phyloP scores from a whole-genome alignment of 2,888 invertebrate species.

The Unio delphinus region DNA sequence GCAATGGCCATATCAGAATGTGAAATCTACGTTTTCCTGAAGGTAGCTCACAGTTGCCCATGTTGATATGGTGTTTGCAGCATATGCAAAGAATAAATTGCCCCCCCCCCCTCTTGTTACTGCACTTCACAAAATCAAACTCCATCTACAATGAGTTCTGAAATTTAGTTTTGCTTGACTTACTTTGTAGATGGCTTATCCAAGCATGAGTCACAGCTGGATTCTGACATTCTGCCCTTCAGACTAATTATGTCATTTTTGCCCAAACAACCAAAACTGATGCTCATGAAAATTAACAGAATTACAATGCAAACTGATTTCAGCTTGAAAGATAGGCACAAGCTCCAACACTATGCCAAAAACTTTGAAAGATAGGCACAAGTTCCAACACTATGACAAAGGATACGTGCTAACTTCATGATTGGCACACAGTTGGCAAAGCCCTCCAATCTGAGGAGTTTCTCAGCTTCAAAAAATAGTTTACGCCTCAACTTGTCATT shows the following conservation, averaged over 20 bases:
- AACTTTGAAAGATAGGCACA: conserved; percentile 1
- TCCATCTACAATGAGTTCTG: too few species aligned
- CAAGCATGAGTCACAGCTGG: too few species aligned
- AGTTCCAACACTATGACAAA: conserved; percentile 17
- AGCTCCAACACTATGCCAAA: conserved; percentile 17
- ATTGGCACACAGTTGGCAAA: conserved; percentile 52
- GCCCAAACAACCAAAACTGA: background rate
- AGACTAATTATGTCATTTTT: background rate
- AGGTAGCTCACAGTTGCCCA: too few species aligned
- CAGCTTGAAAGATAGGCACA: background rate
- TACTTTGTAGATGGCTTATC: too few species aligned
- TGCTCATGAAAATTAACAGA: background rate
- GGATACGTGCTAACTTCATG: conserved; percentile 65
- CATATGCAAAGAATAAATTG: too few species aligned
- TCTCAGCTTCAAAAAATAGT: conserved; percentile 61
- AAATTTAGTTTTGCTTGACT: too few species aligned
- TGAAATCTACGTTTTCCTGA: too few species aligned
- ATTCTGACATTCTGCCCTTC: too few species aligned
- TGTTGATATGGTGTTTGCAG: too few species aligned
- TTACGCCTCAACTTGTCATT: conserved; percentile 60
- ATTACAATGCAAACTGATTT: background rate
- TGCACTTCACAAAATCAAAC: too few species aligned
- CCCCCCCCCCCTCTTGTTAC: too few species aligned
- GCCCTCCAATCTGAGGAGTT: conserved; percentile 50
- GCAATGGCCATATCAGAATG: too few species aligned